A percentile compares a stretch with the other conserved stretches of the same genome.
phyloP scores from a whole-genome alignment of 1,140 invertebrate genomes.

The Bathynomus jamesi region DNA sequence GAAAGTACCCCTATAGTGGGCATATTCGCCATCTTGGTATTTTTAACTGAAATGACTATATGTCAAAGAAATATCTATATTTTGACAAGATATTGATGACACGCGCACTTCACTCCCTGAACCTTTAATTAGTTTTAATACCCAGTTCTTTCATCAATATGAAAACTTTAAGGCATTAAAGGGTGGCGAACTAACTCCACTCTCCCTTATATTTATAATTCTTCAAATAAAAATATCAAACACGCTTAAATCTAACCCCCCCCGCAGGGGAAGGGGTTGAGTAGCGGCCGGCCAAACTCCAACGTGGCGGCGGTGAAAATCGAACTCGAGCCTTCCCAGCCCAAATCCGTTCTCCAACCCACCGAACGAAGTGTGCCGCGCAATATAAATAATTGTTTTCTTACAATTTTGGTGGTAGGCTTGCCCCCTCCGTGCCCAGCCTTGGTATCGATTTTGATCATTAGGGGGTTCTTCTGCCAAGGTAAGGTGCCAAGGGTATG shows the following conservation, averaged over 20 bases:
- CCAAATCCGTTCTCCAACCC: background rate
- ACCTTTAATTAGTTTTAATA: too few relatives aligned
- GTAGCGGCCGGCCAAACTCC: too few relatives aligned
- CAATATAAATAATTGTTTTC: conserved; percentile 37
- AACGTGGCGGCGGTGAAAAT: background rate
- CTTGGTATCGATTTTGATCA: conserved; percentile 86
- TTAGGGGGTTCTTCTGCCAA: conserved; percentile 69
- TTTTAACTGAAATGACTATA: too few relatives aligned
- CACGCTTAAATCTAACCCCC: too few relatives aligned
- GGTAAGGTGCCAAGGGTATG: conserved; percentile 55
- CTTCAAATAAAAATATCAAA: background rate
- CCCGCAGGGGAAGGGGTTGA: background rate
- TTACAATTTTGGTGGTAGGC: conserved; percentile 83
- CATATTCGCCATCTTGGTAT: too few relatives aligned
- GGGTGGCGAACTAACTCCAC: background rate
- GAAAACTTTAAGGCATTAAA: too few relatives aligned
- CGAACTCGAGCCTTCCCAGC: conserved; percentile 24
- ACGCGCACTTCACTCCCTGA: too few relatives aligned
- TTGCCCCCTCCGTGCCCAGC: conserved; percentile 94
- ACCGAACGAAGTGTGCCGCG: conserved; percentile 14
- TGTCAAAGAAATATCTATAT: too few relatives aligned
- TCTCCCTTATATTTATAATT: background rate
- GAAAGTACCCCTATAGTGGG: too few relatives aligned
- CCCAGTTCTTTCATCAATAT: too few relatives aligned
- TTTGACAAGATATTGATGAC: too few relatives aligned